Evolutionary conservation across 2,888 invertebrate genomes (phyloP).

Genomic region (Pammene aurita): DNA sequence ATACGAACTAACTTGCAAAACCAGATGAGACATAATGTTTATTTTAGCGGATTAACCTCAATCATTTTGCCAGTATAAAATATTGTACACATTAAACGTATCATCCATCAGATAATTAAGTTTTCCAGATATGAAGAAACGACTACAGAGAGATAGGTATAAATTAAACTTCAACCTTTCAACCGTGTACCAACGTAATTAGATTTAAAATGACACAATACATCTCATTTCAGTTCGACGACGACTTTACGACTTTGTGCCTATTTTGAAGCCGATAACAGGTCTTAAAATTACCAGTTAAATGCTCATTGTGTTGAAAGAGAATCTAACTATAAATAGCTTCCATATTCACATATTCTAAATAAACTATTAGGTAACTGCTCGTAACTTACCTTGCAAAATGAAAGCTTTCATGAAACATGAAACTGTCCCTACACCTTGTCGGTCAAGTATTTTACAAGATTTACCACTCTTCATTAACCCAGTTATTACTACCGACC

Average conservation of each 20-base stretch:
- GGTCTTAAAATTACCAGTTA: conserved; percentile 23
- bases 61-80: background rate
- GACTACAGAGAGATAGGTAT: too few relatives aligned
- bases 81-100: background rate
- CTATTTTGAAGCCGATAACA: conserved; percentile 22
- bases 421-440: too few relatives aligned
- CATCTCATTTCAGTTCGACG: conserved; percentile 22
- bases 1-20: conserved; percentile 23
- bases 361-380: background rate
- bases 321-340: conserved; percentile 20
- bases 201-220: conserved; percentile 11
- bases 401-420: too few relatives aligned
- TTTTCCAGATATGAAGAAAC: too few relatives aligned
- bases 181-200: background rate
- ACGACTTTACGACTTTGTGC: conserved; percentile 30
- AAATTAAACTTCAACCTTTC: conserved; percentile 14
- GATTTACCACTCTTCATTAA: too few relatives aligned
- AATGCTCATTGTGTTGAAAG: conserved; percentile 34
- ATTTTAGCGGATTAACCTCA: background rate
- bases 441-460: too few relatives aligned
- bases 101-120: too few relatives aligned
- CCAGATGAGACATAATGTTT: conserved; percentile 41
- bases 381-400: too few relatives aligned
- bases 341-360: conserved; percentile 24
- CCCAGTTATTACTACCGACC: too few relatives aligned